Evolutionary conservation across 2,113 vertebrate genomes (phyloP), one percentile per base, ranked within the genome.

Genomic region (Tursiops truncatus): DNA sequence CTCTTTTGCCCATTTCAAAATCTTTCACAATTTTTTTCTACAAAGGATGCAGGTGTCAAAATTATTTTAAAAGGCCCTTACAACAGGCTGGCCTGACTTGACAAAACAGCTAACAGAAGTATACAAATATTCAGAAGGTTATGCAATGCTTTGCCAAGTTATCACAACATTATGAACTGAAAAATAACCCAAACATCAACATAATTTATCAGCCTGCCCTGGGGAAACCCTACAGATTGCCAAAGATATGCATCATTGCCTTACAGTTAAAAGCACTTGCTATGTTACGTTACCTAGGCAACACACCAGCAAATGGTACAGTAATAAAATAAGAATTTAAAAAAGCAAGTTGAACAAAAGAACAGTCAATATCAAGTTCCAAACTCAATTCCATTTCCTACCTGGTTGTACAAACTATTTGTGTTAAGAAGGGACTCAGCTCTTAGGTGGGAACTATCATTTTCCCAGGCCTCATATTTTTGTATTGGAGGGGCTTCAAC

Each of bases 261-360:
- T 85, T 94, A 44, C 20, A 91, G 26, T 94, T 90, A 84, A 97
- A 96, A 96, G 28, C 33, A 83, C n/a, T 96, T 95, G 81, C 38
- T 83, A 10, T 89, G 71, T 71, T 94, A 79, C 38, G 83, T 96
- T 97, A 94, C 97, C 83, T 94, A 95, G 87, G 63, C 83, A 92
- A 96, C 93, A 89, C 8, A 96, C 28, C 36, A 92, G 36, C 53
- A 92, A 89, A 87, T 56, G 86, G 73, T 79, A 6, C 65, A 58
- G 80, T 97, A 95, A 87, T 83, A 83, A 96, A 95, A 83, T 41
- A 71, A 63, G 71, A 93, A 71, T 96, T 95, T 26, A 0, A 50
- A 93, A 91, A 93, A 56, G 18, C n/a, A 71, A 94, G 77, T 14
- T 87, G 79, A 96, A 84, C 41, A 95, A 94, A 83, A 38, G 33